Evolutionary conservation across 2,888 invertebrate genomes (phyloP).

Genomic region (Cataglyphis albicans): DNA sequence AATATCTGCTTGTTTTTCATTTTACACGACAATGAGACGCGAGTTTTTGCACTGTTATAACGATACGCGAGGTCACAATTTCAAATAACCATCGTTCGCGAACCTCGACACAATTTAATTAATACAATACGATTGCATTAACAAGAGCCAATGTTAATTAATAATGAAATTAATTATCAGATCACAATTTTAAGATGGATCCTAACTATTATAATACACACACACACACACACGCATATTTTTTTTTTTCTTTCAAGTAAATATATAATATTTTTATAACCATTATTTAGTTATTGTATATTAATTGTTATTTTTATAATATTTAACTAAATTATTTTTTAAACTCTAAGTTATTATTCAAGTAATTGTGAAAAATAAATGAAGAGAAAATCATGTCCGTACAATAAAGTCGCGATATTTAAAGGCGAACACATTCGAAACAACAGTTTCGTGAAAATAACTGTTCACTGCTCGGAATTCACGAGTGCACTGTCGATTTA

Average conservation of each 20-base stretch:
- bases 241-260: not conserved
- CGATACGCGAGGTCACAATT: slow-evolving; percentile 29
- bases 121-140: not conserved
- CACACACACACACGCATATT: too few relatives aligned
- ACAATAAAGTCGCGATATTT: not conserved
- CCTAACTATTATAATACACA: not conserved
- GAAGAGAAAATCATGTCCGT: not conserved
- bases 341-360: too few relatives aligned
- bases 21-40: slow-evolving; percentile 36
- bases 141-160: not conserved
- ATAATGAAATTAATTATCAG: not conserved
- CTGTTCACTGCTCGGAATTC: slow-evolving; percentile 52
- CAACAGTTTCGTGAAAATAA: not conserved
- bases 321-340: not conserved
- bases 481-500: slow-evolving; percentile 47
- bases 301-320: not conserved
- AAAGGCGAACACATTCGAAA: not conserved
- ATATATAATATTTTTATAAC: not conserved
- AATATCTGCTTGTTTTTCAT: slow-evolving; percentile 2
- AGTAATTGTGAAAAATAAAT: not conserved
- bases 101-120: not conserved
- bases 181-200: not conserved
- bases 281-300: not conserved
- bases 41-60: not conserved
- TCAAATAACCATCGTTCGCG: slow-evolving; percentile 36